Evolutionary conservation across 2,113 vertebrate genomes (phyloP).

Genomic region (Aegypius monachus): DNA sequence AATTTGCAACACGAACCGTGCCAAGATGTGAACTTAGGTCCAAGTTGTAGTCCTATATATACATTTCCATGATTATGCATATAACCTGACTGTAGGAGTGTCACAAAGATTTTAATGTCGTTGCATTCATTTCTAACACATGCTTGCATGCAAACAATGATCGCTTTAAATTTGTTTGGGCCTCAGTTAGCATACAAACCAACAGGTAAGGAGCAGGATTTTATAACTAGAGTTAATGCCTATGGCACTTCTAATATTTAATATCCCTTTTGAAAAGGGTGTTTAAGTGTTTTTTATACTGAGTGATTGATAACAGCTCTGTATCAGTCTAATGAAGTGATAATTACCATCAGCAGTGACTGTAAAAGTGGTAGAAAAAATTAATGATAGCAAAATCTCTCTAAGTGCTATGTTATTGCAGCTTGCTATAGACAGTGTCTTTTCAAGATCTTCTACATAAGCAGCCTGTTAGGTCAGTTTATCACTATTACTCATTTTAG

Average conservation of each 20-base stretch:
- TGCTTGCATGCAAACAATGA: neutral
- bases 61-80: neutral
- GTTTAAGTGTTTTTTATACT: neutral
- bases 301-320: neutral
- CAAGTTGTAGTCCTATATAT: neutral
- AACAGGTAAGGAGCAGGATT: neutral
- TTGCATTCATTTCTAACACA: neutral
- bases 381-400: neutral
- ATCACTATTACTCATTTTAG: neutral
- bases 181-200: neutral
- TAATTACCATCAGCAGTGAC: neutral
- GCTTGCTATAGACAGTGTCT: neutral
- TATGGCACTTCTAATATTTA: neutral
- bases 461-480: neutral
- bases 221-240: neutral
- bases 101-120: fast-evolving
- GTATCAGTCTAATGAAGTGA: neutral
- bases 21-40: neutral
- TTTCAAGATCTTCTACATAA: neutral
- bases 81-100: neutral
- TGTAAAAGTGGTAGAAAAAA: constrained; percentile 15
- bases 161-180: neutral
- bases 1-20: neutral
- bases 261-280: neutral
- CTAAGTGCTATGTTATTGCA: neutral